A percentile compares a stretch with the other conserved stretches of the same genome.
These are phyloP conservation scores for Acromyrmex heyeri DNA, from an alignment of 1,140 invertebrate genomes.

Conservation along the genomic window DNA sequence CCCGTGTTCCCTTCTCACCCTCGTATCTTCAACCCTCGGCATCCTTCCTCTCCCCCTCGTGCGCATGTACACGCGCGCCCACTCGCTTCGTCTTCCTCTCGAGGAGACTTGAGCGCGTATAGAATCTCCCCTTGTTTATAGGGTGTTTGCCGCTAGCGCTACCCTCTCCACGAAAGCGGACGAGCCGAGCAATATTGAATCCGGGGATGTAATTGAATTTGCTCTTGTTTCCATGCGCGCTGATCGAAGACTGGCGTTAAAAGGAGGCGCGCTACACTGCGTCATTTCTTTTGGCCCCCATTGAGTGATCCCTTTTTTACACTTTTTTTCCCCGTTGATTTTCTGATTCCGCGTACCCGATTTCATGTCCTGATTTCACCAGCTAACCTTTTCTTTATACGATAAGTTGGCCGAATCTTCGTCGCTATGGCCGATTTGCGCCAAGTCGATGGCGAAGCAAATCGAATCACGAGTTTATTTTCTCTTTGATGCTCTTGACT, in stretches of 20 bases:
- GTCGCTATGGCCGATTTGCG: background rate
- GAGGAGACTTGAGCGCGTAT: slow-evolving; percentile 67
- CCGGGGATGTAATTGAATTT: slow-evolving; percentile 81
- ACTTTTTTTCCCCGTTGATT: slow-evolving; percentile 30
- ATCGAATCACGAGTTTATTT: slow-evolving; percentile 21
- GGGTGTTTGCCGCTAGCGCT: slow-evolving; percentile 77
- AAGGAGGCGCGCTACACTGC: slow-evolving; percentile 53
- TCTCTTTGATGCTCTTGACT: background rate
- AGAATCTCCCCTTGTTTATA: slow-evolving; percentile 81
- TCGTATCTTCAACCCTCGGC: slow-evolving; percentile 47
- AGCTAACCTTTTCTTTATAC: background rate
- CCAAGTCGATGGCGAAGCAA: background rate
- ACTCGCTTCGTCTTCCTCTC: slow-evolving; percentile 50
- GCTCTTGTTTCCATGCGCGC: slow-evolving; percentile 79
- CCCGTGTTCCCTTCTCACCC: slow-evolving; percentile 32
- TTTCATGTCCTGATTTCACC: background rate
- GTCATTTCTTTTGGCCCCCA: background rate
- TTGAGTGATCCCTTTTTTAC: background rate
- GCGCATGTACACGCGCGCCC: slow-evolving; percentile 33
- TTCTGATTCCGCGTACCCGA: slow-evolving; percentile 17
- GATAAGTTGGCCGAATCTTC: background rate
- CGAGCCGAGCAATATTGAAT: slow-evolving; percentile 78
- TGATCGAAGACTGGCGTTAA: slow-evolving; percentile 75
- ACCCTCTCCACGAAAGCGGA: slow-evolving; percentile 68
- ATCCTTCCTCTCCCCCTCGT: background rate